These are phyloP conservation scores for Drosophila longiperda DNA, from an alignment of 2,888 invertebrate genomes.

Conservation along the genomic window DNA sequence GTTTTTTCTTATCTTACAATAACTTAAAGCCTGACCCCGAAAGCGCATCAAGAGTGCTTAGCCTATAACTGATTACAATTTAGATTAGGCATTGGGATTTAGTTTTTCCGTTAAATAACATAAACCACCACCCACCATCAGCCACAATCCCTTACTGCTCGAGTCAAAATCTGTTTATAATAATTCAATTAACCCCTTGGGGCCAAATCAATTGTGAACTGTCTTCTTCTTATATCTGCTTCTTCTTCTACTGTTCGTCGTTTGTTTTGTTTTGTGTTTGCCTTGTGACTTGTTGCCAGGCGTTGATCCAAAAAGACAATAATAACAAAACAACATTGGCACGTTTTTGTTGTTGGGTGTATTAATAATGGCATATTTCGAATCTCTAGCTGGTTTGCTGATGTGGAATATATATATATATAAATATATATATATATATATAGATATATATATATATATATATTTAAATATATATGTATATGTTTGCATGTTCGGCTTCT, in stretches of 20 bases:
- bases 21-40: conserved; percentile 46
- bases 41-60: conserved; percentile 34
- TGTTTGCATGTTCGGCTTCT: background rate
- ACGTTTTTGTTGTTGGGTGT: background rate
- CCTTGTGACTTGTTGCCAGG: conserved; percentile 53
- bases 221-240: background rate
- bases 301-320: conserved; percentile 41
- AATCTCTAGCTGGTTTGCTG: background rate
- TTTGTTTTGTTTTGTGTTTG: background rate
- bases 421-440: background rate
- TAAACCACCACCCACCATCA: background rate
- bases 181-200: conserved; percentile 80
- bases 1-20: conserved; percentile 20
- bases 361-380: background rate
- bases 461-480: background rate
- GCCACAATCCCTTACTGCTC: conserved; percentile 1
- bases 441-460: background rate
- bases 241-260: background rate
- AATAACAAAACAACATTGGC: background rate
- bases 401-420: background rate
- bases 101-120: conserved; percentile 3
- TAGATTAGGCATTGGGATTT: conserved; percentile 18
- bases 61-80: conserved; percentile 44
- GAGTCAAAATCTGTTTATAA: conserved; percentile 65
- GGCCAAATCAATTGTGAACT: conserved; percentile 74